phyloP scores from a whole-genome alignment of 2,113 vertebrate genomes.

The Odobenus rosmarus region DNA sequence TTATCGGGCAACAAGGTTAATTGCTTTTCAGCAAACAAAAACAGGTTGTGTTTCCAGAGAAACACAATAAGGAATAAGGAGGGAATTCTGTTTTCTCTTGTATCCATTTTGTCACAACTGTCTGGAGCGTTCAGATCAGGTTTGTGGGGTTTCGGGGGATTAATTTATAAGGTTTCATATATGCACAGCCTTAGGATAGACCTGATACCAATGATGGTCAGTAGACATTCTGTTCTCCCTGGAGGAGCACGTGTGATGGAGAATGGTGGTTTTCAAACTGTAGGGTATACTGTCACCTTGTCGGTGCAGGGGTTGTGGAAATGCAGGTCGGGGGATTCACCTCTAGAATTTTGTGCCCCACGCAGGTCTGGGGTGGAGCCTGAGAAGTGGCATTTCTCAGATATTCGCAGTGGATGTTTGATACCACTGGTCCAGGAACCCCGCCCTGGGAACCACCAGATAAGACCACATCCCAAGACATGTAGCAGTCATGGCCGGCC shows the following conservation, averaged over 20 bases:
- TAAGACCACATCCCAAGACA: neutral
- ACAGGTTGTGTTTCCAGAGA: neutral
- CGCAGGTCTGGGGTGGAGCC: no score
- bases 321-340: neutral
- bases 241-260: fast-evolving
- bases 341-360: fast-evolving
- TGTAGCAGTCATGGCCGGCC: no score
- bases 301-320: neutral
- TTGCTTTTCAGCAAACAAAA: neutral
- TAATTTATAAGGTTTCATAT: no score
- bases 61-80: no score
- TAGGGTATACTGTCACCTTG: fast-evolving
- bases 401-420: neutral
- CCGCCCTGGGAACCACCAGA: fast-evolving
- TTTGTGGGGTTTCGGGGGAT: neutral
- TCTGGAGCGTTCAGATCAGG: neutral
- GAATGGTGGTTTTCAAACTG: no score
- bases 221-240: no score
- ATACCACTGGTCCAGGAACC: fast-evolving
- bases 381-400: no score
- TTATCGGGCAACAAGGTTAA: neutral
- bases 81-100: fast-evolving
- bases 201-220: fast-evolving
- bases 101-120: fast-evolving
- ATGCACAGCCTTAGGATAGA: fast-evolving